These are phyloP conservation scores for Cerceris rybyensis DNA, from an alignment of 2,888 invertebrate species.

Conservation along the genomic window DNA sequence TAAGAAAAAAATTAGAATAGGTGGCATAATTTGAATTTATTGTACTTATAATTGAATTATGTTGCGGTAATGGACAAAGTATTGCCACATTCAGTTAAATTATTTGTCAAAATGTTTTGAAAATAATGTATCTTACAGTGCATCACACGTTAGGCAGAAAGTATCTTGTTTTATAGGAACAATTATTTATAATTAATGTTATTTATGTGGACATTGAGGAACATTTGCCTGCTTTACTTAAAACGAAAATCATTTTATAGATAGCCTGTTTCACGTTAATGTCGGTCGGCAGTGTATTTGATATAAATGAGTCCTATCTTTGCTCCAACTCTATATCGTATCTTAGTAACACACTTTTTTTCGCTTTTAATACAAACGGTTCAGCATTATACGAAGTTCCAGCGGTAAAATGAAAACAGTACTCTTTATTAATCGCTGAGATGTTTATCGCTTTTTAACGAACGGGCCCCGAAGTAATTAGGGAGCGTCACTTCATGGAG, in stretches of 20 bases:
- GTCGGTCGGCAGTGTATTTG: neutral
- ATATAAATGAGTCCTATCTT: neutral
- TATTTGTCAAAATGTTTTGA: no score
- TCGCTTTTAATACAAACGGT: slow-evolving; percentile 28
- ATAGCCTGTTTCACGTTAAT: slow-evolving; percentile 32
- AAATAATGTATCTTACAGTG: no score
- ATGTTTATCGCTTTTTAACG: slow-evolving; percentile 60
- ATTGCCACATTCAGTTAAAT: no score
- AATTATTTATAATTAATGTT: neutral
- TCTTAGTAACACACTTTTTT: slow-evolving; percentile 34
- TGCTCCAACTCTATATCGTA: slow-evolving; percentile 34
- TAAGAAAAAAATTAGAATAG: no score
- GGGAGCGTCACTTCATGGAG: slow-evolving; percentile 34
- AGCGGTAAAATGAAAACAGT: slow-evolving; percentile 37
- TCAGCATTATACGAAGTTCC: slow-evolving; percentile 11
- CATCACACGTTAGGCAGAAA: no score
- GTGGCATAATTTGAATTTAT: no score
- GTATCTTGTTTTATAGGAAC: neutral
- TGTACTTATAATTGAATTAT: no score
- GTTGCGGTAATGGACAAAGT: no score
- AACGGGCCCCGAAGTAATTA: slow-evolving; percentile 57
- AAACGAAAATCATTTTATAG: slow-evolving; percentile 35
- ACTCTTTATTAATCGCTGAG: slow-evolving; percentile 60
- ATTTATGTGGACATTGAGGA: neutral
- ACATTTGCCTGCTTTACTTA: slow-evolving; percentile 1